These are phyloP conservation scores for Magallana ariakensis DNA, from an alignment of 1,140 invertebrate genomes.

Conservation along the genomic window DNA sequence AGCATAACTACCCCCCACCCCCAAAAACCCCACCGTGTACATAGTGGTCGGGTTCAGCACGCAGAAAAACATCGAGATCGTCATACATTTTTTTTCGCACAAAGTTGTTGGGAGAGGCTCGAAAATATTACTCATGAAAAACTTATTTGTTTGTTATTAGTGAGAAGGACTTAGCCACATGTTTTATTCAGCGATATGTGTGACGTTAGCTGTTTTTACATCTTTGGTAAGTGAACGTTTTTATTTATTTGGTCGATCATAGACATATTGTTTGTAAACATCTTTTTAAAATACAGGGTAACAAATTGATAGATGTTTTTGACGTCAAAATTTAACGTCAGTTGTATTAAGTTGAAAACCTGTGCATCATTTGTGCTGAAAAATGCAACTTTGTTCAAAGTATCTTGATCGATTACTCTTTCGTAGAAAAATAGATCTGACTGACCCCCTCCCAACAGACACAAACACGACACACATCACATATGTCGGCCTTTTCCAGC, in stretches of 20 bases:
- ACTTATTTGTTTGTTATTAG: background rate
- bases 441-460: no score
- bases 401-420: background rate
- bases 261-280: background rate
- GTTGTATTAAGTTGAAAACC: background rate
- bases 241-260: background rate
- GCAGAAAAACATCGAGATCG: background rate
- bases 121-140: background rate
- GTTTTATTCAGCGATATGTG: background rate
- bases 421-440: no score
- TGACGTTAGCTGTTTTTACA: background rate
- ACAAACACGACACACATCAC: no score
- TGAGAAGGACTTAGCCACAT: background rate
- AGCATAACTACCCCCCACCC: no score
- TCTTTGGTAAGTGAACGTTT: background rate
- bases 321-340: background rate
- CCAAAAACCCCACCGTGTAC: no score
- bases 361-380: background rate
- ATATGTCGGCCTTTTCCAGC: no score
- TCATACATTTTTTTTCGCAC: background rate
- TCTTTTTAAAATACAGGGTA: background rate
- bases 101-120: background rate
- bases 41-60: background rate
- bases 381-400: background rate
- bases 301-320: background rate